Evolutionary conservation across 35 echinoderm and acorn worm species (phyloP), one percentile per base, ranked within the genome.

Genomic region (Lytechinus pictus): DNA sequence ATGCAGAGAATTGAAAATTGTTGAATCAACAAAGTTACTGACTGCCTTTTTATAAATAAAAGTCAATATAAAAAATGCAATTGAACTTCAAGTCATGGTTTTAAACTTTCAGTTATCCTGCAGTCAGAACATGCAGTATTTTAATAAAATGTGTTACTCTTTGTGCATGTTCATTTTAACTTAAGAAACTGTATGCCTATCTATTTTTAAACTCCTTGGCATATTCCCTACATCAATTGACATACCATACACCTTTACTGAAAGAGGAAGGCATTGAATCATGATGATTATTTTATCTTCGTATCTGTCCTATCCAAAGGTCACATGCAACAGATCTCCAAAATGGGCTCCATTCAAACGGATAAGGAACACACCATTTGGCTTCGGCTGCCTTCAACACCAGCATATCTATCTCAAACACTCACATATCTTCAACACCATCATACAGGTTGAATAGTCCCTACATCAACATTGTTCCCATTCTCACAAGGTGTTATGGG

Each of bases 401-500:
- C 66, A 79, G 66, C 6, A 58, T 57, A 57, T 44, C 33, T 58
- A 58, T 58, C 56, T 58, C 56, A 58, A 58, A 58, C 56, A 58
- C 56, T 58, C 9, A 8, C 56, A 58, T 58, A 58, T 58, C 56
- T 58, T 9, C 56, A 58, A 58, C 56, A 58, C 56, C 56, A 58
- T 5, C 66, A 79, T 24, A 79, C 66, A 90, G 29, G 28, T 90
- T 54, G 52, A 19, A 10, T 52, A 90, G 88, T 90, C 88, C 88
- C 88, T 29, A 54, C 88, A 90, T 90, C 28, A 90, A 90, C 88
- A 90, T 90, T 27, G 29, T 4, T 54, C 28, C 52, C 88, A 90
- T 90, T 90, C 88, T 90, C 28, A 54, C 13, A 54, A 90, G 88
- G 88, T 90, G 88, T 90, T 28, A 90, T 90, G 88, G 52, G 88